These are phyloP conservation scores for Ivindomyrus marchei DNA, from an alignment of 2,113 vertebrate species.

Conservation along the genomic window DNA sequence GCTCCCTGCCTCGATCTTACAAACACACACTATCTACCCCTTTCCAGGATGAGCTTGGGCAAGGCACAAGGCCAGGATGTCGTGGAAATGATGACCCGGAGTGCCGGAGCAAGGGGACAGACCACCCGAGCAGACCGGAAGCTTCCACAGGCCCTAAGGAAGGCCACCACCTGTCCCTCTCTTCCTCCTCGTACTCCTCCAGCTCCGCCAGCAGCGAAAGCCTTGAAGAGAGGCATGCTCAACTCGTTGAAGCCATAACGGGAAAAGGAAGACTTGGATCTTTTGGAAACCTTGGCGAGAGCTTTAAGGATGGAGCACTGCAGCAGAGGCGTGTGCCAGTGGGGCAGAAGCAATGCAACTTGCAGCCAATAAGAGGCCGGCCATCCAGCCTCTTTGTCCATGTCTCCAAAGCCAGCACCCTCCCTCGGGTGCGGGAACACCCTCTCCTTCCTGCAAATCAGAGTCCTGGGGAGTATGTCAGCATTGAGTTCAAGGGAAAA, in stretches of 20 bases:
- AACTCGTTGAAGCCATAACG: constrained; percentile 43
- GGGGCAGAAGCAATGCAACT: constrained; percentile 51
- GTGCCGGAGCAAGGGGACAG: constrained; percentile 40
- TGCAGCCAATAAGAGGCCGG: constrained; percentile 50
- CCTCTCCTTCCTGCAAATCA: constrained; percentile 43
- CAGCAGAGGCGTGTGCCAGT: constrained; percentile 52
- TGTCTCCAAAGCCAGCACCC: constrained; percentile 62
- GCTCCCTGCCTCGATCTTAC: constrained; percentile 63
- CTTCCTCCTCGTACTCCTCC: constrained; percentile 71
- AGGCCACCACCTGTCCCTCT: constrained; percentile 57
- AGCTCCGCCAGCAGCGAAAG: constrained; percentile 75
- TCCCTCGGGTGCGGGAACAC: constrained; percentile 59
- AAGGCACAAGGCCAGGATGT: constrained; percentile 46
- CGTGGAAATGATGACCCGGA: constrained; percentile 36
- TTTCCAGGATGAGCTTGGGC: constrained; percentile 58
- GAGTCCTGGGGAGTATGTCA: constrained; percentile 64
- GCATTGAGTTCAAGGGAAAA: constrained; percentile 54
- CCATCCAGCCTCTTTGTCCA: constrained; percentile 55
- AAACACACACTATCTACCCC: constrained; percentile 57
- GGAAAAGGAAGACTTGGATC: constrained; percentile 47
- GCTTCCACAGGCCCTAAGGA: constrained; percentile 41
- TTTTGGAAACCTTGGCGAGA: constrained; percentile 46
- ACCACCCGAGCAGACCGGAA: constrained; percentile 55
- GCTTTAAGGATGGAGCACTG: constrained; percentile 50
- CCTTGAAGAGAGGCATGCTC: constrained; percentile 59